These are phyloP conservation scores for Tetheella fluctuosa DNA, from an alignment of 2,888 invertebrate species.

Conservation along the genomic window DNA sequence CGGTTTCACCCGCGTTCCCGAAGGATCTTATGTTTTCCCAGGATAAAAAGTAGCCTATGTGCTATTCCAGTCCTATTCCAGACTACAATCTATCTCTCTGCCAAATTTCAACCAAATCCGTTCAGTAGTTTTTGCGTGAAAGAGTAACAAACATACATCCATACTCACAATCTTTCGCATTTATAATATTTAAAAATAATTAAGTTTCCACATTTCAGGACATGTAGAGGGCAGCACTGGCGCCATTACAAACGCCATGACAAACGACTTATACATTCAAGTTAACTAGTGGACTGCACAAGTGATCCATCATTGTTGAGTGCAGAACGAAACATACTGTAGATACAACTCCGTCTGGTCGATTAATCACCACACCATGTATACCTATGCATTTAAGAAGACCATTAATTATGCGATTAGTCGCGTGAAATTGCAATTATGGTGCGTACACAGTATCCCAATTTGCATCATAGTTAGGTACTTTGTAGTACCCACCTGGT, in stretches of 20 bases:
- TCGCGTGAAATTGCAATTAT: not conserved
- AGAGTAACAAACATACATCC: no score
- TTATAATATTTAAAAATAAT: not conserved
- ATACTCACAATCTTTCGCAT: no score
- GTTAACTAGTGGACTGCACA: slow-evolving; percentile 58
- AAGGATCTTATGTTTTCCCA: no score
- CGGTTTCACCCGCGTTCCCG: no score
- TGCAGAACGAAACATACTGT: slow-evolving; percentile 67
- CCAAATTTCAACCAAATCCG: no score
- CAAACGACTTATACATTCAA: slow-evolving; percentile 59
- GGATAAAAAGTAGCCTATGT: no score
- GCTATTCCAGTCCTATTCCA: no score
- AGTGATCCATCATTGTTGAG: slow-evolving; percentile 71
- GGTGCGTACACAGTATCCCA: not conserved
- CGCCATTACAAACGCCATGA: slow-evolving; percentile 32
- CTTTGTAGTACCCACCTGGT: no score
- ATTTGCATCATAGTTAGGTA: no score
- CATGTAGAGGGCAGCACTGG: not conserved
- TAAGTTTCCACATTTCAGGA: not conserved
- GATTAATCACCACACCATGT: slow-evolving; percentile 72
- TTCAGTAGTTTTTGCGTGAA: no score
- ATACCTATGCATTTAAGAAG: slow-evolving; percentile 46
- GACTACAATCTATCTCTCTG: no score
- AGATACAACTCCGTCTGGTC: slow-evolving; percentile 66
- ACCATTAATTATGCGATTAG: slow-evolving; percentile 32